Evolutionary conservation across 2,888 invertebrate genomes (phyloP), one percentile per base, ranked within the genome.

Genomic region (Macaria notata): DNA sequence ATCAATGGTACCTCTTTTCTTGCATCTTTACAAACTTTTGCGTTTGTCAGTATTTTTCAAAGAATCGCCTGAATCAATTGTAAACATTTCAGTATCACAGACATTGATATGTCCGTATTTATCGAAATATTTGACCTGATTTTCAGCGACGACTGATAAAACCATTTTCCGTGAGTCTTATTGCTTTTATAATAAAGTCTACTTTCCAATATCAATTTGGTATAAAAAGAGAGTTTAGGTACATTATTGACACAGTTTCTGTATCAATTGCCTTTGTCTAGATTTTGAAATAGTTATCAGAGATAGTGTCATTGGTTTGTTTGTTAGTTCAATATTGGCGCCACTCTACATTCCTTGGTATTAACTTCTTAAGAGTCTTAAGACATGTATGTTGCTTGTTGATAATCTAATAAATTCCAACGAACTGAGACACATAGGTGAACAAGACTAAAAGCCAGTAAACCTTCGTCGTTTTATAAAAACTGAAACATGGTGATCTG

Each of bases 41-140:
- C 19, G 2, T 19, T 19, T 19, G 19, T 19, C 19, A 19, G 19
- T 19, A 19, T 19, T 19, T 19, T 19, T 19, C n/a, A 19, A 19
- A 19, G 19, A 19, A 19, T 19, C 19, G 19, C 19, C 19, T 19
- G 19, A 19, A 19, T 19, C n/a, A n/a, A n/a, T 19, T 19, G 19
- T 19, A 19, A 19, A 19, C 19, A 19, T 6, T 36, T 36, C 33
- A 36, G 33, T 64, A 71, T 70, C 64, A 56, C 57, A 43, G 60
- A 58, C 66, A 61, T 69, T 59, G 69, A 71, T 67, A 72, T 73
- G 72, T 73, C 70, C 65, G 68, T 62, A 54, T 62, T 78, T 81
- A 84, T 84, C 83, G 66, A 74, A 72, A 72, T 79, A 78, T 82
- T 78, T 86, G 88, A 86, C 88, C 88, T 77, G 80, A 84, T 84